phyloP scores from a whole-genome alignment of 1,140 invertebrate species.

The Calliphora vicina region DNA sequence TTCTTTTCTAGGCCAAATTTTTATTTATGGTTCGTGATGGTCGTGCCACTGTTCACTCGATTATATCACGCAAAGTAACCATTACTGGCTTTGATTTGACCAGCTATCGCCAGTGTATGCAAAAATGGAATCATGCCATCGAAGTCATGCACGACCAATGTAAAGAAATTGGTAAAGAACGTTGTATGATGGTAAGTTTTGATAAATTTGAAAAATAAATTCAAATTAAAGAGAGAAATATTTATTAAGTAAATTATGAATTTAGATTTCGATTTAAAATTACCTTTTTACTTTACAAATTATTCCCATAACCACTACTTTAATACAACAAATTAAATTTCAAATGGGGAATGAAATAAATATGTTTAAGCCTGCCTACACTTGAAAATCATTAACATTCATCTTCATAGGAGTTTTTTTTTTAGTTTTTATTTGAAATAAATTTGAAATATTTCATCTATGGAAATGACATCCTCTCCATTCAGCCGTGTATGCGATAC shows the following conservation, averaged over 20 bases:
- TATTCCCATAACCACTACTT: too few relatives aligned
- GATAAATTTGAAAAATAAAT: neutral
- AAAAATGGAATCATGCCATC: conserved; percentile 96
- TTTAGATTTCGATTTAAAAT: too few relatives aligned
- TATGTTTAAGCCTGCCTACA: too few relatives aligned
- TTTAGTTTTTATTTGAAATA: neutral
- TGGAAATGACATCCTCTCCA: neutral
- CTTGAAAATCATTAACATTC: too few relatives aligned
- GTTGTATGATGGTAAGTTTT: conserved; percentile 81
- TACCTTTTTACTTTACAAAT: too few relatives aligned
- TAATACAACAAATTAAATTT: too few relatives aligned
- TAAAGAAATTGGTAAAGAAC: conserved; percentile 80
- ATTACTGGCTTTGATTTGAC: conserved; percentile 97
- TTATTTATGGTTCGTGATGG: conserved; percentile 98
- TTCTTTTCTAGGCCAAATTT: conserved; percentile 77
- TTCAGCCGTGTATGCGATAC: neutral
- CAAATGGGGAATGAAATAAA: too few relatives aligned
- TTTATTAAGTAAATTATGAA: too few relatives aligned
- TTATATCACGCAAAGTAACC: conserved; percentile 95
- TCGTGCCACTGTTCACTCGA: conserved; percentile 96
- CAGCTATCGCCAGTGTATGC: conserved; percentile 91
- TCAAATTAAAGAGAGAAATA: too few relatives aligned
- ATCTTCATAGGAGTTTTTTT: neutral
- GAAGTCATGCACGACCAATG: conserved; percentile 95
- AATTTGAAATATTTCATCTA: neutral